These are phyloP conservation scores for Salminus brasiliensis DNA, from an alignment of 2,113 vertebrate species.

Conservation along the genomic window DNA sequence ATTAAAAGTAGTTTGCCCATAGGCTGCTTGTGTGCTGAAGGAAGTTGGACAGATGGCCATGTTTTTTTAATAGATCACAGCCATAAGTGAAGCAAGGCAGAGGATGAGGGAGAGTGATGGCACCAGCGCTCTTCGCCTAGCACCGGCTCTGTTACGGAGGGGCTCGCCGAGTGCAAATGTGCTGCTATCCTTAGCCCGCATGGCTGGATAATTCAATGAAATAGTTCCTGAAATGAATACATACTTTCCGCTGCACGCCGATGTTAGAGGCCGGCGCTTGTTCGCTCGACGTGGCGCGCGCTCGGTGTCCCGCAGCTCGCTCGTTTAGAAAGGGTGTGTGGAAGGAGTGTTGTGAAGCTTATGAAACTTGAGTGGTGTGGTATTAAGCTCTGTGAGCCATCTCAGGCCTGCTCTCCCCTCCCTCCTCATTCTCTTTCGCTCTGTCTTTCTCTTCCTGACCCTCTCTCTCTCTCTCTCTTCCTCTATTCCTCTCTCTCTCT, in stretches of 20 bases:
- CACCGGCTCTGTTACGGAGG: constrained; percentile 23
- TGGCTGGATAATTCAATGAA: constrained; percentile 37
- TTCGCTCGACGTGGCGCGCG: background rate
- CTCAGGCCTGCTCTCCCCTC: background rate
- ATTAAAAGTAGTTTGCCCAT: constrained; percentile 71
- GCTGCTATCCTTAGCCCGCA: constrained; percentile 44
- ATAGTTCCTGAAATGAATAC: constrained; percentile 36
- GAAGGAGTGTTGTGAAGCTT: constrained; percentile 37
- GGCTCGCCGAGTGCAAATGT: constrained; percentile 30
- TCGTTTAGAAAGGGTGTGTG: constrained; percentile 12
- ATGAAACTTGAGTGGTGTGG: constrained; percentile 25
- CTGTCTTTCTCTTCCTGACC: background rate
- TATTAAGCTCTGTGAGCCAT: constrained; percentile 25
- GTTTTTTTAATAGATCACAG: constrained; percentile 77
- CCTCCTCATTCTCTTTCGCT: background rate
- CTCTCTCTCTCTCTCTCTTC: background rate
- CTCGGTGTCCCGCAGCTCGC: background rate
- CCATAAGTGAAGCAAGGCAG: constrained; percentile 57
- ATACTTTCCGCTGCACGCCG: constrained; percentile 12
- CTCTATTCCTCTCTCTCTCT: background rate
- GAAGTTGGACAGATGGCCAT: constrained; percentile 78
- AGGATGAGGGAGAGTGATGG: constrained; percentile 46
- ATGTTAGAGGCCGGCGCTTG: constrained; percentile 27
- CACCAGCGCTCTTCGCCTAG: constrained; percentile 33
- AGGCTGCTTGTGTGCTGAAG: constrained; percentile 75